Percentiles rank a stretch among this genome's conserved stretches.
These are phyloP conservation scores for Lerista edwardsae DNA, from an alignment of 2,797 vertebrate species.

Conservation along the genomic window DNA sequence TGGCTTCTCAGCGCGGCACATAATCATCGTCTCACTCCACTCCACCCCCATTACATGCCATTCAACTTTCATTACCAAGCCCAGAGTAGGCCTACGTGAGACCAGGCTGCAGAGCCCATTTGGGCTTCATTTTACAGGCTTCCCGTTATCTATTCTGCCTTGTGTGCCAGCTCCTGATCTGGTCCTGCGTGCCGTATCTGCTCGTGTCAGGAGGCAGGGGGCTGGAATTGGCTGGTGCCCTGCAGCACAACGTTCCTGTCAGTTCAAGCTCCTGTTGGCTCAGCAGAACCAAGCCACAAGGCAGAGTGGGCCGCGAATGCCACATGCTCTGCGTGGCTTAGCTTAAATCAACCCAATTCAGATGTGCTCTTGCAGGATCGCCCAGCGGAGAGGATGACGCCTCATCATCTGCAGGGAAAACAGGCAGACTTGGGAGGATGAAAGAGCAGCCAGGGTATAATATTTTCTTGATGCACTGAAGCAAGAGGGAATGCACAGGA, in stretches of 20 bases:
- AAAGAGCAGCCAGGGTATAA: not conserved
- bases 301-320: not conserved
- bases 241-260: not conserved
- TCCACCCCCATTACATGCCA: not conserved
- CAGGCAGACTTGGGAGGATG: too few species aligned
- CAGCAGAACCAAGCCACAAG: not conserved
- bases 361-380: not conserved
- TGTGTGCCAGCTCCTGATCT: not conserved
- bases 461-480: not conserved
- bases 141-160: not conserved
- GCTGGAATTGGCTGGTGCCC: not conserved
- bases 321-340: not conserved
- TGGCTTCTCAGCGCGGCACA: not conserved
- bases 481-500: not conserved
- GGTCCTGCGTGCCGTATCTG: not conserved
- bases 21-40: not conserved
- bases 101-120: not conserved
- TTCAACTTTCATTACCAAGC: slow-evolving; percentile 11
- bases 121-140: slow-evolving; percentile 2
- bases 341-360: not conserved
- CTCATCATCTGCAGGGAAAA: not conserved
- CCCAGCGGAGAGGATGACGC: not conserved
- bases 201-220: slow-evolving; percentile 4
- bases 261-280: slow-evolving; percentile 16
- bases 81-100: not conserved